Conservation (phyloP, 1,140 invertebrate species). For the Centruroides sculpturatus region DNA sequence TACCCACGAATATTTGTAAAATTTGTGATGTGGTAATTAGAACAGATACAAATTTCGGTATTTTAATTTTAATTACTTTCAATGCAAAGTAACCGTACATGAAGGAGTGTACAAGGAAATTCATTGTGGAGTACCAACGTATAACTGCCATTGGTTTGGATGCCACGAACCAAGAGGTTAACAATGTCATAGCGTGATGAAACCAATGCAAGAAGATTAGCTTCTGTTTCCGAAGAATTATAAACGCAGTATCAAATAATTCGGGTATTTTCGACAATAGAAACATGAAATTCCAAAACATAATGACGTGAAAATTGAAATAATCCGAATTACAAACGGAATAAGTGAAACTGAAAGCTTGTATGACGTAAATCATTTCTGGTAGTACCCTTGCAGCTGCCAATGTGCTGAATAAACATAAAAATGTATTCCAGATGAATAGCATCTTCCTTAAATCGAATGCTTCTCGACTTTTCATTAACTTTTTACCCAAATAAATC, state of each 20-base stretch:
- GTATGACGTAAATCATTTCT: too few species aligned
- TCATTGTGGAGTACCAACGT: constrained; percentile 40
- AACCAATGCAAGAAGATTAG: constrained; percentile 43
- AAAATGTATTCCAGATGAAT: too few species aligned
- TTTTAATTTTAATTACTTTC: constrained; percentile 28
- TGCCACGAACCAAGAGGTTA: neutral
- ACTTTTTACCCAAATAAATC: too few species aligned
- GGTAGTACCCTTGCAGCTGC: too few species aligned
- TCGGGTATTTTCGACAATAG: constrained; percentile 51
- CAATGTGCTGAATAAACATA: too few species aligned
- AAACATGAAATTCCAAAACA: too few species aligned
- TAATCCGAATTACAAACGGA: too few species aligned
- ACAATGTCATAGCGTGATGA: constrained; percentile 39
- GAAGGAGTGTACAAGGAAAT: constrained; percentile 34
- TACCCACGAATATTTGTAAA: neutral
- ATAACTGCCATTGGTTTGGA: constrained; percentile 18
- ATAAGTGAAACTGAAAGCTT: too few species aligned
- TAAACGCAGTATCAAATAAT: constrained; percentile 40
- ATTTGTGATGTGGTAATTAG: neutral
- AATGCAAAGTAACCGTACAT: constrained; percentile 39
- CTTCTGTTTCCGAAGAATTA: constrained; percentile 36
- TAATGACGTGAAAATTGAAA: too few species aligned
- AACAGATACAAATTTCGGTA: neutral
- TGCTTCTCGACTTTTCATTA: too few species aligned
- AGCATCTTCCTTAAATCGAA: too few species aligned